phyloP scores from a whole-genome alignment of 1,140 invertebrate genomes.

The Drosophila pandora region DNA sequence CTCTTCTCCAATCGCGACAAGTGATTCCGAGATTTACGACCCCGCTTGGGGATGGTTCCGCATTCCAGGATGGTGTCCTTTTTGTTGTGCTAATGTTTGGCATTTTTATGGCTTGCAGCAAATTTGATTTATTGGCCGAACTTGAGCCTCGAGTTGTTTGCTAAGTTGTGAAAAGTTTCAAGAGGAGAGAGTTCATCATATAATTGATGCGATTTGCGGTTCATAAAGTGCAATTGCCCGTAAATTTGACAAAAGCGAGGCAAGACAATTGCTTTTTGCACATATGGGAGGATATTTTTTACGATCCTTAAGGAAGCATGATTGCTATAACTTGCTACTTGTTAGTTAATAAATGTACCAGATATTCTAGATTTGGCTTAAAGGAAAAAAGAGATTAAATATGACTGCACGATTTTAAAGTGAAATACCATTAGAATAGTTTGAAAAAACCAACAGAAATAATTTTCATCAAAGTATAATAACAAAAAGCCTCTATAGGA shows the following conservation, averaged over 20 bases:
- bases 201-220: conserved; percentile 80
- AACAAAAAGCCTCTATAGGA: too few relatives aligned
- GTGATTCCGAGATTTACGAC: conserved; percentile 83
- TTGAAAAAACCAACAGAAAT: too few relatives aligned
- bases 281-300: conserved; percentile 42
- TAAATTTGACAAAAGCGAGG: conserved; percentile 42
- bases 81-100: conserved; percentile 79
- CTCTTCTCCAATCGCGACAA: conserved; percentile 73
- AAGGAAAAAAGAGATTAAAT: too few relatives aligned
- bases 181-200: conserved; percentile 67
- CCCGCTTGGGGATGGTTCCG: conserved; percentile 26
- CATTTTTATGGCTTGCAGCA: conserved; percentile 76
- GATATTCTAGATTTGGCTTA: background rate
- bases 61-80: conserved; percentile 30
- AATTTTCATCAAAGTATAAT: too few relatives aligned
- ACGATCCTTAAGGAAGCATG: too few relatives aligned
- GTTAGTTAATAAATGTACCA: too few relatives aligned
- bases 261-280: conserved; percentile 21
- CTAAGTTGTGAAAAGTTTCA: conserved; percentile 61
- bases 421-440: too few relatives aligned
- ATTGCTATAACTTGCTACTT: too few relatives aligned
- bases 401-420: too few relatives aligned
- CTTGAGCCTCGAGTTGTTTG: conserved; percentile 62
- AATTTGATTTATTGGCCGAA: conserved; percentile 79
- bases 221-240: conserved; percentile 79